Evolutionary conservation across 1,140 invertebrate species (phyloP), one percentile per base, ranked within the genome.

Genomic region (Drosophila ercepeae): DNA sequence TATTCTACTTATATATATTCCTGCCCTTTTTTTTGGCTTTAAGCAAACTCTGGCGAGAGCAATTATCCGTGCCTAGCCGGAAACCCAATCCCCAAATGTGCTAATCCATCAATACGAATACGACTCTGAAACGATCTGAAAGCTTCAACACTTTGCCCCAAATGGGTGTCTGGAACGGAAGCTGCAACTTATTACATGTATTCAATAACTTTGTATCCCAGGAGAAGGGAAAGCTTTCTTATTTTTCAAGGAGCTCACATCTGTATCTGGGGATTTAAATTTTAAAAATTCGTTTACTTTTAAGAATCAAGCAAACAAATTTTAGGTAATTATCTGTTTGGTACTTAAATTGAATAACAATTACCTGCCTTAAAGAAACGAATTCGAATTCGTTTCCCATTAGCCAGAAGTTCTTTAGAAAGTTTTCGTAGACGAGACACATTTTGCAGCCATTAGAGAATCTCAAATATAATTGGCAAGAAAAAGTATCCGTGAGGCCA

Each of bases 101-200:
- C 61, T 74, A 83, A 82, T 82, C 78, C 74, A 77, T 82, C 78
- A 82, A 77, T 54, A 57, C 34, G 53, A n/a, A n/a, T n/a, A n/a
- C n/a, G n/a, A n/a, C n/a, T 36, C 58, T 58, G 57, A 46, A 46
- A 54, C n/a, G n/a, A n/a, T n/a, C 46, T 27, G 54, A 48, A 32
- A 55, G 65, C 58, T 54, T 71, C 69, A 74, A 60, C 76, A 63
- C 72, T 61, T 59, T 44, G 45, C 42, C 50, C 44, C 42, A 23
- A 60, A 25, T 53, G 7, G 52, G 14, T 32, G 29, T 11, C 16
- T 18, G 6, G 14, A 50, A 32, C 49, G 59, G 46, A 57, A 74
- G 52, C 69, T 74, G 70, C 58, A 64, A 64, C 58, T 74, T 74
- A 73, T 74, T 49, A 49, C 16, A 75, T 44, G 60, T 49, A 54